A percentile compares a stretch with the other conserved stretches of the same genome.
Evolutionary conservation across 2,113 vertebrate species (phyloP).

Genomic region (Cygnus atratus): DNA sequence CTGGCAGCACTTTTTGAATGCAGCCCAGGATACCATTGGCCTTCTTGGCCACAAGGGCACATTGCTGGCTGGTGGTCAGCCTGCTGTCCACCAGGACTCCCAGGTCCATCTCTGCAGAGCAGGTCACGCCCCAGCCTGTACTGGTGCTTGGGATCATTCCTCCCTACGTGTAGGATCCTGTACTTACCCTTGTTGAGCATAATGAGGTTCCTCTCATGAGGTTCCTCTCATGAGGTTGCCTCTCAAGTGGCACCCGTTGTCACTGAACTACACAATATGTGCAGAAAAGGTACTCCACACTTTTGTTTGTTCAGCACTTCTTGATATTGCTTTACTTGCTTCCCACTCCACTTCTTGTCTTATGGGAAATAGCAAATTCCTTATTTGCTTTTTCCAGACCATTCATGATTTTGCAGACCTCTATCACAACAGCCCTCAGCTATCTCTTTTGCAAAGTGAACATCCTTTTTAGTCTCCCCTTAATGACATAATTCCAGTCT

Average conservation of each 20-base stretch:
- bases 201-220: too few relatives aligned
- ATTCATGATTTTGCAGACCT: background rate
- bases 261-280: background rate
- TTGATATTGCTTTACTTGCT: background rate
- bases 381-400: background rate
- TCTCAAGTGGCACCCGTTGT: background rate
- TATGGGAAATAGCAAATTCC: background rate
- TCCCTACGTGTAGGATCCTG: too few relatives aligned
- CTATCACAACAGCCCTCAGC: background rate
- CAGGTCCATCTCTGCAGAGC: too few relatives aligned
- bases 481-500: background rate
- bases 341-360: background rate
- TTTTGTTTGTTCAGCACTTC: background rate
- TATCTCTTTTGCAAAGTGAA: background rate
- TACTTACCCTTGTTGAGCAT: too few relatives aligned
- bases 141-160: too few relatives aligned
- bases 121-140: too few relatives aligned
- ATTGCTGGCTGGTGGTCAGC: too few relatives aligned
- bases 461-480: background rate
- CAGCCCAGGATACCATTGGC: too few relatives aligned
- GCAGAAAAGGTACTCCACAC: background rate
- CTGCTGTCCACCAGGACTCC: too few relatives aligned
- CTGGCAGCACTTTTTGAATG: too few relatives aligned
- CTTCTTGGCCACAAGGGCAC: too few relatives aligned
- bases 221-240: too few relatives aligned